A percentile compares a stretch with the other conserved stretches of the same genome.
Evolutionary conservation across 2,113 vertebrate genomes (phyloP).

Genomic region (Cyrtonyx montezumae): DNA sequence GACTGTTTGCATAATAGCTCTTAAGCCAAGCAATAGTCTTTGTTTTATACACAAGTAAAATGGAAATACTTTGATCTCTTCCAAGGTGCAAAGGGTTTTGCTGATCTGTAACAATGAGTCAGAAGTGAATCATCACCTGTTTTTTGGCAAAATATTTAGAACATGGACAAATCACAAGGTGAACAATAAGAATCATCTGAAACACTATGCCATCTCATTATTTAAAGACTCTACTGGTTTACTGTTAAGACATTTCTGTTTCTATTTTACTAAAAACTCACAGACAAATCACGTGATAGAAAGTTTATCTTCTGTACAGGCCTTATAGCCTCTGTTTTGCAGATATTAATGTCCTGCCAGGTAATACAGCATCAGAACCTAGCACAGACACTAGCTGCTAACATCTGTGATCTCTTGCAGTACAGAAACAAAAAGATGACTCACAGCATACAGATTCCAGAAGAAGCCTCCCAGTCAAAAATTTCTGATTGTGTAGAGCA

Average conservation of each 20-base stretch:
- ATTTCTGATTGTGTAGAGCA: background rate
- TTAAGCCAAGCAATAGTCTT: background rate
- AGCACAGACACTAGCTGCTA: background rate
- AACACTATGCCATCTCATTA: background rate
- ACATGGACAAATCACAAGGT: slow-evolving; percentile 63
- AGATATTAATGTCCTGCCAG: background rate
- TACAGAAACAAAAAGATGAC: background rate
- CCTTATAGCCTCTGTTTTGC: background rate
- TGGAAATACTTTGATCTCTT: slow-evolving; percentile 34
- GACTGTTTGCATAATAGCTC: background rate
- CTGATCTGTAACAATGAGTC: slow-evolving; percentile 67
- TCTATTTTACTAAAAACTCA: background rate
- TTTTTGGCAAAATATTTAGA: slow-evolving; percentile 66
- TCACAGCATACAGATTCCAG: background rate
- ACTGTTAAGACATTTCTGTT: background rate
- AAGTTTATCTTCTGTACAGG: background rate
- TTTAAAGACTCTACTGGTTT: background rate
- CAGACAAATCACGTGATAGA: background rate
- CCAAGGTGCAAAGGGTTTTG: slow-evolving; percentile 53
- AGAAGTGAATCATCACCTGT: slow-evolving; percentile 66
- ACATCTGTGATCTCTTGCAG: background rate
- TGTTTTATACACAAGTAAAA: slow-evolving; percentile 32
- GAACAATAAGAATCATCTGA: slow-evolving; percentile 24
- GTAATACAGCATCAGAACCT: background rate
- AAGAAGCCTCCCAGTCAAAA: background rate